Evolutionary conservation across 2,797 vertebrate genomes (phyloP).

Genomic region (Psittacula derbiana): DNA sequence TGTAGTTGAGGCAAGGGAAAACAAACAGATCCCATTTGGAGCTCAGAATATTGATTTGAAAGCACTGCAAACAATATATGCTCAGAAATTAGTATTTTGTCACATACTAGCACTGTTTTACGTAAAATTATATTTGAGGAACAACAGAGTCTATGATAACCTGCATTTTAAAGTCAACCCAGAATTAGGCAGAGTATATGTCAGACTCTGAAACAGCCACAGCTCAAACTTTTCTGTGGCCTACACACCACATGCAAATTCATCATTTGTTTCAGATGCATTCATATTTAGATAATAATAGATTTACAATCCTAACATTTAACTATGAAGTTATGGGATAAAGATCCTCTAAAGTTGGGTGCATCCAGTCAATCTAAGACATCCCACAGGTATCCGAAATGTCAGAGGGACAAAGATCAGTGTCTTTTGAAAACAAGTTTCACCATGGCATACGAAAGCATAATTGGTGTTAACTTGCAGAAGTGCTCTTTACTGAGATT

Average conservation of each 20-base stretch:
- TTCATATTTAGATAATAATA: not conserved
- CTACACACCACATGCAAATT: not conserved
- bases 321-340: not conserved
- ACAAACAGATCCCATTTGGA: not conserved
- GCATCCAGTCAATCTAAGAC: not conserved
- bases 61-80: not conserved
- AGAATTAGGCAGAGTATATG: not conserved
- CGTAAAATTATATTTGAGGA: not conserved
- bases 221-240: not conserved
- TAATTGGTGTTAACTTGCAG: not conserved
- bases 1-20: not conserved
- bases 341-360: not conserved
- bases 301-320: not conserved
- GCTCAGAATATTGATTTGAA: not conserved
- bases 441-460: not conserved
- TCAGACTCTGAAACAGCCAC: fast-evolving
- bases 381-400: fast-evolving
- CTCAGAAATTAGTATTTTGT: not conserved
- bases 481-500: not conserved
- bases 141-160: fast-evolving
- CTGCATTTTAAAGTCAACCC: not conserved
- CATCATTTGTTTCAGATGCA: not conserved
- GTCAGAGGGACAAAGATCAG: not conserved
- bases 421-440: not conserved
- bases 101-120: not conserved